Base-by-base conservation (phyloP, 2,797 vertebrate genomes). In the Taeniopygia guttata region DNA sequence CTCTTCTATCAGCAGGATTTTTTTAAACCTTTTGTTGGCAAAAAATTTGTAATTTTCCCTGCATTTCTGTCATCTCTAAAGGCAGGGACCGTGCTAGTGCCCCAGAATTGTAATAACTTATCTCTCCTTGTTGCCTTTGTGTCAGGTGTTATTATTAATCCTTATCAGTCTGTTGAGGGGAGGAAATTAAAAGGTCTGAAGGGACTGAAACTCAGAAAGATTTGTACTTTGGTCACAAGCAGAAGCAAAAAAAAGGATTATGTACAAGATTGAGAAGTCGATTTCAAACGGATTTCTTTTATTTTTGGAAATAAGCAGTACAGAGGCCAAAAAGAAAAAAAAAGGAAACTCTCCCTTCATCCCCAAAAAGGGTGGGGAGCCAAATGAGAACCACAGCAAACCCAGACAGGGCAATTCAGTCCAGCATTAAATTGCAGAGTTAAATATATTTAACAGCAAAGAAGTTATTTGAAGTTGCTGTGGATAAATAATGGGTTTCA, bases 101-200 rank as follows among this genome's bases (percentile, higher is more conserved):
- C 66, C n/a, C 54, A 36, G 87, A 73, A 82, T 76, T 82, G 91
- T 87, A 94, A 87, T 66, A 72, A 60, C 84, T 70, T 83, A 73
- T 92, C 84, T 88, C 36, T 70, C 43, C 74, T 90, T 72, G 79
- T 87, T 90, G 52, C 52, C 84, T 84, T 87, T 72, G 70, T 89
- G 87, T 69, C 46, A 90, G 73, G 70, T 79, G 23, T 77, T 88
- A 64, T 78, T 93, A 73, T 68, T 78, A 92, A 89, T 90, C 56
- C 81, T 85, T 92, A 84, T 92, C 58, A 76, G 52, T 5, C 67
- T 73, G 22, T 92, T 78, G 91, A 93, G 86, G 60, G 68, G 42
- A 58, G 90, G 90, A 96, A 94, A 96, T 95, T 51, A 89, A 93
- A 94, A 80, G 69, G 52, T 76, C 52, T 84, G 51, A 76, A 91